Conservation (phyloP, 2,888 invertebrate species). For the Pecten maximus region DNA sequence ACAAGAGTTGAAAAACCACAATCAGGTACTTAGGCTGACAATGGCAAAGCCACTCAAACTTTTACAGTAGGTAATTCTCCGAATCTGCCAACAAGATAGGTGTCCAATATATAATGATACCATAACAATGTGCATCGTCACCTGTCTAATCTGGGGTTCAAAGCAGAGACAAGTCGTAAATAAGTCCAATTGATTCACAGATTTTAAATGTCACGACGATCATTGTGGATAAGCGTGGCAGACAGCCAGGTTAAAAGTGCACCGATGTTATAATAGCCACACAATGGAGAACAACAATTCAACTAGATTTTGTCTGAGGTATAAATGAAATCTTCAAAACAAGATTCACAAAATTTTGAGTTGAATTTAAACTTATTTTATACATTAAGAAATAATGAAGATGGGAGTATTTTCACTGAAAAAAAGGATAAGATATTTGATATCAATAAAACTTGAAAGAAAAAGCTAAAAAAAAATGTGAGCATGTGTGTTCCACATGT, state of each 20-base stretch:
- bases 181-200: not conserved
- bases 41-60: not conserved
- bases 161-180: not conserved
- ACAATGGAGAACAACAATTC: not conserved
- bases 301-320: not conserved
- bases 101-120: not conserved
- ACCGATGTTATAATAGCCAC: not conserved
- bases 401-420: no score
- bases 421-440: no score
- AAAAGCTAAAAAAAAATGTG: no score
- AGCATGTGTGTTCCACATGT: no score
- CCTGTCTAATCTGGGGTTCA: conserved; percentile 8
- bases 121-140: conserved; percentile 4
- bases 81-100: not conserved
- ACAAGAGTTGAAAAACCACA: not conserved
- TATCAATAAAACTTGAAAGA: no score
- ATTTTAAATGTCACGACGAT: conserved; percentile 24
- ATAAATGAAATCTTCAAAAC: not conserved
- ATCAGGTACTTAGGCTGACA: not conserved
- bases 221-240: not conserved
- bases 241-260: not conserved
- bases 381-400: no score
- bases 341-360: not conserved
- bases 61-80: not conserved
- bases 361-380: no score